Evolutionary conservation across 1,140 invertebrate species (phyloP), one percentile per base, ranked within the genome.

Genomic region (Scylla paramamosain): DNA sequence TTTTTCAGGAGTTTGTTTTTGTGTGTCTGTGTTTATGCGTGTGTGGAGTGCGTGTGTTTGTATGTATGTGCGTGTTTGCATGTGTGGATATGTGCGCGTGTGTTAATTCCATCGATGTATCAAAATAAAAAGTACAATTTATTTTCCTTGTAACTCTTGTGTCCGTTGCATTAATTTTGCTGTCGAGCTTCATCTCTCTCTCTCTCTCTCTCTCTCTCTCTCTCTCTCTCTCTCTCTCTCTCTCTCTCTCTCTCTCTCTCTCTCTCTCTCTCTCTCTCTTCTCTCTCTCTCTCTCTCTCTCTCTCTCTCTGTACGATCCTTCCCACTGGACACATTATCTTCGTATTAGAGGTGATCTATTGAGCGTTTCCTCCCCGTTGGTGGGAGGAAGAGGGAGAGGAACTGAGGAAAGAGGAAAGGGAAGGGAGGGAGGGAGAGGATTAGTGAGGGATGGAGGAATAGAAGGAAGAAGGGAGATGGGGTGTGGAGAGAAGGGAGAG

Each of bases 251-350:
- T 67, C 59, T 48, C 46, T 48, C 46, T 48, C 46, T 48, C 46
- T 48, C 46, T 48, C 46, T 67, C 59, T 67, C 59, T 67, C 59
- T 67, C 59, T 67, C 59, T 14, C 20, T 16, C 20, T 16, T 67
- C 67, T 77, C 67, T 77, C 67, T 77, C 67, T 77, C 67, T 77
- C 67, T 77, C 67, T 77, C 67, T 77, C 67, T 77, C 67, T 77
- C 67, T 77, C 67, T 77, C 67, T 77, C 67, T 77, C 67, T 77
- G 12, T 20, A 77, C 67, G 67, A 77, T 77, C 67, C n/a, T n/a
- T 77, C 67, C 67, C 67, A 77, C 67, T 77, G 67, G 67, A 77
- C 67, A 77, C 67, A 77, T 77, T 77, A 77, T 77, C 67, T 77
- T 77, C 67, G 67, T 77, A 77, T 77, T 77, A 77, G 67, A 77